Evolutionary conservation across 2,888 invertebrate genomes (phyloP).

Genomic region (Serripes groenlandicus): DNA sequence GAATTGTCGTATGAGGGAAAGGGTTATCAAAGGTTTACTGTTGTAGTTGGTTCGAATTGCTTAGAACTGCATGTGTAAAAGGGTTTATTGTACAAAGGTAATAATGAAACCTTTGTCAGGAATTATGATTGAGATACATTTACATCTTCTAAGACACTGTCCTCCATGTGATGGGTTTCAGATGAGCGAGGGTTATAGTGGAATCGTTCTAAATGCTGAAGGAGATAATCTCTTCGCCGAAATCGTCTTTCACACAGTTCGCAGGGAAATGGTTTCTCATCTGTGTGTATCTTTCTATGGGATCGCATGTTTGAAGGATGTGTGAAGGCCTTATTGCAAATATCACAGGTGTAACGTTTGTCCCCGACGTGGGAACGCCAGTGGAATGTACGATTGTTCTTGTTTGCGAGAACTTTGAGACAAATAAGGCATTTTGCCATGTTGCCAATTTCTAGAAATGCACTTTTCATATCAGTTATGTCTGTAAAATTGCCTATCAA

Average conservation of each 20-base stretch:
- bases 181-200: slow-evolving; percentile 38
- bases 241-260: slow-evolving; percentile 58
- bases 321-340: slow-evolving; percentile 75
- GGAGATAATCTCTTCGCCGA: slow-evolving; percentile 56
- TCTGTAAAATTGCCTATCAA: not conserved
- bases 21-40: too few relatives aligned
- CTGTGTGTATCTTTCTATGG: slow-evolving; percentile 71
- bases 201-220: slow-evolving; percentile 58
- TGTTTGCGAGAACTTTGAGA: slow-evolving; percentile 61
- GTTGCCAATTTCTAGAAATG: slow-evolving; percentile 65
- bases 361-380: slow-evolving; percentile 66
- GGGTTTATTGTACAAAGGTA: too few relatives aligned
- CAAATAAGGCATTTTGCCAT: slow-evolving; percentile 66
- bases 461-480: slow-evolving; percentile 59
- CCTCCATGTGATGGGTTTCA: not conserved
- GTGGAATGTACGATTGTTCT: slow-evolving; percentile 64
- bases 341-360: slow-evolving; percentile 69
- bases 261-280: slow-evolving; percentile 75
- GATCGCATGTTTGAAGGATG: slow-evolving; percentile 74
- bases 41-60: too few relatives aligned
- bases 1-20: too few relatives aligned
- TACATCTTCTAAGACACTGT: not conserved
- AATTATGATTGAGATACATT: too few relatives aligned
- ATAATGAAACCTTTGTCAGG: too few relatives aligned
- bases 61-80: too few relatives aligned